These are phyloP conservation scores for Cygnus olor DNA, from an alignment of 2,797 vertebrate species.

Conservation along the genomic window DNA sequence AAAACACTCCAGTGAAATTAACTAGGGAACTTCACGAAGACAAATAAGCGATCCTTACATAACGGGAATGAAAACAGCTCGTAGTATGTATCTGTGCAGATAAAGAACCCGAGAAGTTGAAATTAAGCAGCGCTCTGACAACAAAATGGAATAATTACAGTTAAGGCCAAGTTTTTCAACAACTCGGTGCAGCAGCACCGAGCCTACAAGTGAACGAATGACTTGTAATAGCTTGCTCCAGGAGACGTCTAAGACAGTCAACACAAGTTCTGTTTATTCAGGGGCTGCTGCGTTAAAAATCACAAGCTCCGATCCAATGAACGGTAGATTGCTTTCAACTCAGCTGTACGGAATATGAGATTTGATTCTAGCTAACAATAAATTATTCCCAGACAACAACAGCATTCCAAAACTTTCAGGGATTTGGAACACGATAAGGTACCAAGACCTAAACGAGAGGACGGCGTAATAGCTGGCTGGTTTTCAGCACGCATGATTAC, in stretches of 20 bases:
- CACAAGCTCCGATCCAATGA: background rate
- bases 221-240: constrained; percentile 56
- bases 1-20: background rate
- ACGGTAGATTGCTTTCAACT: background rate
- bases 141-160: background rate
- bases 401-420: background rate
- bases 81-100: background rate
- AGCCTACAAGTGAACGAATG: background rate
- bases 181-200: constrained; percentile 41
- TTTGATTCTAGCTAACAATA: background rate
- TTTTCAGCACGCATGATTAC: constrained; percentile 4
- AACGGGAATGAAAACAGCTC: background rate
- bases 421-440: background rate
- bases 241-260: background rate
- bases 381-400: constrained; percentile 17
- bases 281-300: background rate
- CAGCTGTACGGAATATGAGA: background rate
- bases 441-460: background rate
- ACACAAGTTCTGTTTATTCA: background rate
- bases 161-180: constrained; percentile 15
- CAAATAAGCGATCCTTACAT: background rate
- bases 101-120: background rate
- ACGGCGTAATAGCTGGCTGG: background rate
- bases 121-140: background rate
- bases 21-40: background rate